A percentile compares a stretch with the other conserved stretches of the same genome.
Evolutionary conservation across 1,140 invertebrate genomes (phyloP).

Genomic region (Drosophila lacteicornis): DNA sequence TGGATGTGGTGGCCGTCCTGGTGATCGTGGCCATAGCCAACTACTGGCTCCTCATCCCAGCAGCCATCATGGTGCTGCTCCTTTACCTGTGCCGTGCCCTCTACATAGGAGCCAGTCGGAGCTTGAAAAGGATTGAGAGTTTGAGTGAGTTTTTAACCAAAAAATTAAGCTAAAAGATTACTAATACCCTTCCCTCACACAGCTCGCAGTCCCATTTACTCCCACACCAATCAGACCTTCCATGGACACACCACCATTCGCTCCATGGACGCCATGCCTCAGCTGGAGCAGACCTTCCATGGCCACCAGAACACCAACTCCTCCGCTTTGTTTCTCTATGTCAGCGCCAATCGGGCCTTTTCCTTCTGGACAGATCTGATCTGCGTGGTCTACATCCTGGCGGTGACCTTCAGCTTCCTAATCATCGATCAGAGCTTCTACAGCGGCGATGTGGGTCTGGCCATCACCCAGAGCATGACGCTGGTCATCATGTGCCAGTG

Average conservation of each 20-base stretch:
- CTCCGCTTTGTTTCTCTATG: conserved; percentile 89
- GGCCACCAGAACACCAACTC: conserved; percentile 90
- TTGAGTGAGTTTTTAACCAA: conserved; percentile 86
- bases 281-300: conserved; percentile 91
- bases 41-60: conserved; percentile 91
- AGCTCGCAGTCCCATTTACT: conserved; percentile 93
- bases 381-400: conserved; percentile 89
- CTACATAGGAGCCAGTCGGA: conserved; percentile 91
- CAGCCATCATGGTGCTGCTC: conserved; percentile 88
- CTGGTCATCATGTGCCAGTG: conserved; percentile 95
- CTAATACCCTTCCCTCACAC: conserved; percentile 46
- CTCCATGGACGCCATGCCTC: conserved; percentile 89
- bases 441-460: conserved; percentile 91
- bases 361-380: conserved; percentile 88
- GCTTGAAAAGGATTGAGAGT: conserved; percentile 93
- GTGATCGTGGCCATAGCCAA: conserved; percentile 92
- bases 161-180: too few relatives aligned
- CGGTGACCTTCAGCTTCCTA: conserved; percentile 84
- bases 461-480: conserved; percentile 92
- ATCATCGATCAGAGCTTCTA: conserved; percentile 81
- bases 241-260: conserved; percentile 93
- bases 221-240: conserved; percentile 92
- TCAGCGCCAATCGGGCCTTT: conserved; percentile 88
- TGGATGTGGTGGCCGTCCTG: conserved; percentile 89
- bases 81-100: conserved; percentile 89